Conservation (phyloP, 2,888 invertebrate species). For the Xestia ashworthii region DNA sequence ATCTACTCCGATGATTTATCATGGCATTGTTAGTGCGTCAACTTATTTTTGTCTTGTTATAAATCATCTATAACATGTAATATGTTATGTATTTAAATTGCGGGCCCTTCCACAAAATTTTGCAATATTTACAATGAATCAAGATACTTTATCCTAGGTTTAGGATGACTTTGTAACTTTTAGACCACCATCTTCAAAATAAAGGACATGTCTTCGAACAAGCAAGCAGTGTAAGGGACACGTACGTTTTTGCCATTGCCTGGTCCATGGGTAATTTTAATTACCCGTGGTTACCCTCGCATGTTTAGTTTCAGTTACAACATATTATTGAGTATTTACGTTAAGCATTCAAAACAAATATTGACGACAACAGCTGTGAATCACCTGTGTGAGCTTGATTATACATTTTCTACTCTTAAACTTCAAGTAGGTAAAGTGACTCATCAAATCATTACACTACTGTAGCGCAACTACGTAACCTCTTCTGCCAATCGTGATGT, state of each 20-base stretch:
- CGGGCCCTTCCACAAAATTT: not conserved
- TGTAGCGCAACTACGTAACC: not conserved
- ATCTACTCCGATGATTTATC: not conserved
- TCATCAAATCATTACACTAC: not conserved
- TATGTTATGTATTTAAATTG: not conserved
- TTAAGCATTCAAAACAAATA: not conserved
- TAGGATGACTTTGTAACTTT: not conserved
- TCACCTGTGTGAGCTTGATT: constrained; percentile 4
- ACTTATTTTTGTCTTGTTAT: not conserved
- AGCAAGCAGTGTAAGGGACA: not conserved
- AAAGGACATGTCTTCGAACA: not conserved
- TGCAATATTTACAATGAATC: no score
- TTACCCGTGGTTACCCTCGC: no score
- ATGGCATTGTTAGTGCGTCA: not conserved
- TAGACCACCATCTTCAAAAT: not conserved
- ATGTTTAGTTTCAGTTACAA: not conserved
- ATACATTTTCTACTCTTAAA: not conserved
- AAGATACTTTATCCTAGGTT: no score
- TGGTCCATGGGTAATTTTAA: no score
- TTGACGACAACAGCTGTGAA: constrained; percentile 2
- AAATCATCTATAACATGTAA: not conserved
- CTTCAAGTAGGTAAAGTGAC: not conserved
- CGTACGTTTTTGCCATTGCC: not conserved
- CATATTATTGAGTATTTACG: constrained; percentile 11
- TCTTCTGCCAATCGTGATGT: not conserved